Conservation (phyloP, 2,888 invertebrate genomes). For the Andrena hattorfiana region DNA sequence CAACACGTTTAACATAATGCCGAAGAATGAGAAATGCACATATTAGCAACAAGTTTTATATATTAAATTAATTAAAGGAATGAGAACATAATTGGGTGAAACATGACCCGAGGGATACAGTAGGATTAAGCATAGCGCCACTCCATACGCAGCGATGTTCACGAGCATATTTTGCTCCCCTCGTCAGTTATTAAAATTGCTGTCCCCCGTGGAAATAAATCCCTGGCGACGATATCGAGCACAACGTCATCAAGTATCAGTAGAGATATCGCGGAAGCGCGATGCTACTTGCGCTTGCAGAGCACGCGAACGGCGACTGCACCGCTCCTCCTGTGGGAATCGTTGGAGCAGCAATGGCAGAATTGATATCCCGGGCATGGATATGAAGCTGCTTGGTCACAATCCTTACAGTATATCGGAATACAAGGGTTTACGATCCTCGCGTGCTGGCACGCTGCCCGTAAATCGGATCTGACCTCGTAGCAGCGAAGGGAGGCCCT, state of each 20-base stretch:
- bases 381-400: conserved; percentile 56
- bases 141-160: background rate
- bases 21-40: too few relatives aligned
- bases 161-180: background rate
- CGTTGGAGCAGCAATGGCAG: conserved; percentile 59
- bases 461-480: conserved; percentile 65
- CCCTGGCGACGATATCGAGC: background rate
- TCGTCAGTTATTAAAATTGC: conserved; percentile 4
- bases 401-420: conserved; percentile 63
- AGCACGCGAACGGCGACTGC: conserved; percentile 42
- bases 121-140: too few relatives aligned
- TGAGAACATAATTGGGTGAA: too few relatives aligned
- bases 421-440: conserved; percentile 71
- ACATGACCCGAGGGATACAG: background rate
- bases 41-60: too few relatives aligned
- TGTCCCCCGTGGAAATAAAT: conserved; percentile 1
- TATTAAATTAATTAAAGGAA: too few relatives aligned
- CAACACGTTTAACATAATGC: too few relatives aligned
- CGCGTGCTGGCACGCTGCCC: conserved; percentile 72
- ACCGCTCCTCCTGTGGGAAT: conserved; percentile 49
- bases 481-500: background rate
- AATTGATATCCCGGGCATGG: conserved; percentile 70
- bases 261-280: background rate
- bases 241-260: background rate
- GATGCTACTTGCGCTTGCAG: background rate